These are phyloP conservation scores for Pomacea canaliculata DNA, from an alignment of 2,888 invertebrate genomes.

Conservation along the genomic window DNA sequence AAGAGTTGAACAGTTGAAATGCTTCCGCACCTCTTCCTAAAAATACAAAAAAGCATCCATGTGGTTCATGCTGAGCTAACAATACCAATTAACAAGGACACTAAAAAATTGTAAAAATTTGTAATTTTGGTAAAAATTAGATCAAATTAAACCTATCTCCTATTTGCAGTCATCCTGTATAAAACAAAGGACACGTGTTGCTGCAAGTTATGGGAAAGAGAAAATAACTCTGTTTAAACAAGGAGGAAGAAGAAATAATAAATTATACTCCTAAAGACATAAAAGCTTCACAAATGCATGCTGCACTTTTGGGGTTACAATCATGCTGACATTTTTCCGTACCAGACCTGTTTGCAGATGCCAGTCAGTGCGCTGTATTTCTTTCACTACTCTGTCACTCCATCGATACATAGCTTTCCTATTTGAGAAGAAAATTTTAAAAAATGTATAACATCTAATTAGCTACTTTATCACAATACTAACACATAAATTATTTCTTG, in stretches of 20 bases:
- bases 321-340: constrained; percentile 83
- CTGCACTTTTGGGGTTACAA: constrained; percentile 91
- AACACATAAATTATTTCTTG: background rate
- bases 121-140: no score
- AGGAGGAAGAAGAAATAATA: no score
- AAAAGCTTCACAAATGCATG: background rate
- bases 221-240: no score
- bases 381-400: constrained; percentile 89
- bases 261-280: background rate
- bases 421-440: constrained; percentile 21
- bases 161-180: no score
- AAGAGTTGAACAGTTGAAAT: constrained; percentile 87
- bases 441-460: background rate
- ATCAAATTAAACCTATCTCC: no score
- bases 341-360: constrained; percentile 82
- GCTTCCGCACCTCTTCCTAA: constrained; percentile 83
- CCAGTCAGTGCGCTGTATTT: constrained; percentile 81
- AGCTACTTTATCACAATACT: no score
- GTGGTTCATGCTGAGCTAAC: no score
- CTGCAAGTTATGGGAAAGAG: no score
- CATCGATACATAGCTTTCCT: constrained; percentile 93
- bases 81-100: no score
- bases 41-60: constrained; percentile 21
- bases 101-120: no score
- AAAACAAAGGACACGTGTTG: no score